Evolutionary conservation across 2,888 invertebrate species (phyloP).

Genomic region (Rhagonycha fulva): DNA sequence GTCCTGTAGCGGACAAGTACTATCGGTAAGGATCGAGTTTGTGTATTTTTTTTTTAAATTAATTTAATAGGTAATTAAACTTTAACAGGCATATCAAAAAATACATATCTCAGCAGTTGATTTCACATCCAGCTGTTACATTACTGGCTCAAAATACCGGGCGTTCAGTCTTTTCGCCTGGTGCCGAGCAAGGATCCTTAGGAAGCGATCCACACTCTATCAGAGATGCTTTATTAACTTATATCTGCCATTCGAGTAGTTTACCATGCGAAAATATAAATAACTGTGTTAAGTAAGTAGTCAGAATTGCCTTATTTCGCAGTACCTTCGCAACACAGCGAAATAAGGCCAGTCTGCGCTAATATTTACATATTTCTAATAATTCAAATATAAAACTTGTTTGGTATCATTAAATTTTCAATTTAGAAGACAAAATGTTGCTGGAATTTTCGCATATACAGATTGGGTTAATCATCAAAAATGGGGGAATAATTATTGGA

Average conservation of each 20-base stretch:
- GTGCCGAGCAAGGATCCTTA: constrained; percentile 59
- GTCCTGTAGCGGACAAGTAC: constrained; percentile 68
- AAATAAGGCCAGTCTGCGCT: not conserved
- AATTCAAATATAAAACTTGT: no score
- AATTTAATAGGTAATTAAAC: not conserved
- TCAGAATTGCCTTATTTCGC: not conserved
- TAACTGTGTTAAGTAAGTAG: constrained; percentile 51
- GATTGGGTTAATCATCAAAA: constrained; percentile 78
- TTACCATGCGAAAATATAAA: constrained; percentile 72
- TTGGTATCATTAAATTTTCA: constrained; percentile 16
- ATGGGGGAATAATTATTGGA: constrained; percentile 61
- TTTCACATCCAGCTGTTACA: constrained; percentile 75
- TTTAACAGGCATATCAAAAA: constrained; percentile 60
- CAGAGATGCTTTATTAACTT: constrained; percentile 80
- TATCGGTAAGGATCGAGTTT: constrained; percentile 52
- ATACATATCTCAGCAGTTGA: constrained; percentile 67
- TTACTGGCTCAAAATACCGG: constrained; percentile 70
- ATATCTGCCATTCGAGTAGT: constrained; percentile 82
- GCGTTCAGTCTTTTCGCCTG: constrained; percentile 68
- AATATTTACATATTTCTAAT: no score
- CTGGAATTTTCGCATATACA: constrained; percentile 78
- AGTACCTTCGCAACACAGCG: not conserved
- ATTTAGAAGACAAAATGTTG: constrained; percentile 64
- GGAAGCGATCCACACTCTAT: constrained; percentile 71
- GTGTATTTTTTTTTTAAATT: not conserved